Evolutionary conservation across 53 echinoderm and acorn worm genomes (phyloP).

Genomic region (Antedon mediterranea): DNA sequence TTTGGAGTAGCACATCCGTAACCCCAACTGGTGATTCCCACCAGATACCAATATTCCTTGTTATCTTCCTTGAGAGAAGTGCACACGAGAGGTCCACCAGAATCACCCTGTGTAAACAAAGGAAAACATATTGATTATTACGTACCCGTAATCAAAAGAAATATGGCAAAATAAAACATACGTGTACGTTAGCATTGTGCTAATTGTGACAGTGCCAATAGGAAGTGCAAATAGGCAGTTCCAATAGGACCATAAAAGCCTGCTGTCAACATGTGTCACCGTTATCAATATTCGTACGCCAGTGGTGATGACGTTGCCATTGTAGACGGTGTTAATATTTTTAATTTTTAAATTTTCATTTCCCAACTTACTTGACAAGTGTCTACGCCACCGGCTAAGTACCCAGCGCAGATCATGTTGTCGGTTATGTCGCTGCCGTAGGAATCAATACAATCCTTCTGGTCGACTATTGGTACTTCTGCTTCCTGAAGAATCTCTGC

Average conservation of each 20-base stretch:
- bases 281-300: no score
- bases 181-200: no score
- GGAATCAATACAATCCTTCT: background rate
- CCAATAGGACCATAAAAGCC: no score
- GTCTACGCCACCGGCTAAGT: slow-evolving; percentile 25
- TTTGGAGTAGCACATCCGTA: slow-evolving; percentile 26
- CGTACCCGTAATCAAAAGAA: no score
- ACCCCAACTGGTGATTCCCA: slow-evolving; percentile 52
- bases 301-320: no score
- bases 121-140: no score
- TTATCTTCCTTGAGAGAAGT: slow-evolving; percentile 1
- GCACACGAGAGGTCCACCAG: slow-evolving; percentile 47
- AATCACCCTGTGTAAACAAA: slow-evolving; percentile 67
- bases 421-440: background rate
- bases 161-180: no score
- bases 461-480: slow-evolving; percentile 3
- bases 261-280: no score
- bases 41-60: slow-evolving; percentile 25
- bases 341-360: background rate
- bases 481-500: slow-evolving; percentile 26
- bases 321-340: no score
- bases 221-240: no score
- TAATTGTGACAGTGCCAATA: no score
- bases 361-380: slow-evolving; percentile 32
- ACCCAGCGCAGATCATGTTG: slow-evolving; percentile 54